Evolutionary conservation across 2,113 vertebrate species (phyloP).

Genomic region (Bubalus kerabau): DNA sequence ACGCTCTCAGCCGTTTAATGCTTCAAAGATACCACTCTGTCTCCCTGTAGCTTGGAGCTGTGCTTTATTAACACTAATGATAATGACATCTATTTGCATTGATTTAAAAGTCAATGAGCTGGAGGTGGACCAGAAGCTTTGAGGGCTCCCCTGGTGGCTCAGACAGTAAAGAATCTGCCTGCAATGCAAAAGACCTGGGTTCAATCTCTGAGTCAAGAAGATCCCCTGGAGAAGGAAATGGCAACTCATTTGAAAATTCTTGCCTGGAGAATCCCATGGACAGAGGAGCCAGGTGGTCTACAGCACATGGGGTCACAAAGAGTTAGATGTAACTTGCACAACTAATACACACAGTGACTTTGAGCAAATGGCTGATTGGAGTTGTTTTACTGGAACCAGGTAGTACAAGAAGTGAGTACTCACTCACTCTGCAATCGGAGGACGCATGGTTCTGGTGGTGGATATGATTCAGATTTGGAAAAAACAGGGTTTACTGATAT

Average conservation of each 20-base stretch:
- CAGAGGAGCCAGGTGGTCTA: background rate
- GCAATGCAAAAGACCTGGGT: background rate
- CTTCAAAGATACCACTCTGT: background rate
- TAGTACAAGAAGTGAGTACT: background rate
- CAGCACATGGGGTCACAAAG: background rate
- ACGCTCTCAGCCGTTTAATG: rapidly evolving
- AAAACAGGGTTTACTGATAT: background rate
- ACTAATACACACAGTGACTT: background rate
- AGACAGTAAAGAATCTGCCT: background rate
- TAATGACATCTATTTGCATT: background rate
- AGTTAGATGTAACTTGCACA: background rate
- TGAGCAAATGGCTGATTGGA: background rate
- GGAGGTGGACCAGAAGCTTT: background rate
- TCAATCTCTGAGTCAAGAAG: background rate
- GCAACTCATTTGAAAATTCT: background rate
- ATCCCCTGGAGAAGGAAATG: background rate
- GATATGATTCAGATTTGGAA: too few relatives aligned
- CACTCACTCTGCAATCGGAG: background rate
- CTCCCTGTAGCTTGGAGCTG: background rate
- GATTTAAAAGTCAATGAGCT: background rate
- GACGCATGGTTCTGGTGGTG: rapidly evolving
- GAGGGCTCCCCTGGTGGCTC: background rate
- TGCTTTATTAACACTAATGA: background rate
- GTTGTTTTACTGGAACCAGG: background rate
- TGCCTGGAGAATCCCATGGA: background rate